Evolutionary conservation across 2,888 invertebrate species (phyloP).

Genomic region (Cheilosia impressa): DNA sequence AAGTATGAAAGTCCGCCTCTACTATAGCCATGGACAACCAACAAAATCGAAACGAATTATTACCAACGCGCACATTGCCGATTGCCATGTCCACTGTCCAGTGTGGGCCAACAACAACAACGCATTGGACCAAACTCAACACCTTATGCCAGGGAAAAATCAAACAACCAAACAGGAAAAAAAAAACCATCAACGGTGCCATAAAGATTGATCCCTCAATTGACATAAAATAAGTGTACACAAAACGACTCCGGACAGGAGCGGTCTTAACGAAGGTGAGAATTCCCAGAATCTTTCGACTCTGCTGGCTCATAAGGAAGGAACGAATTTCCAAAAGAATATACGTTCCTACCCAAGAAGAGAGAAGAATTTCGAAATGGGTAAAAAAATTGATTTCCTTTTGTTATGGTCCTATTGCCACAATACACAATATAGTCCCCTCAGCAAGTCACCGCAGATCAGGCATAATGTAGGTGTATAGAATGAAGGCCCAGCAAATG

Average conservation of each 20-base stretch:
- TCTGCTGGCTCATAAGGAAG: conserved; percentile 43
- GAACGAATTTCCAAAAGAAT: conserved; percentile 42
- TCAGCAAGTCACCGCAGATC: neutral
- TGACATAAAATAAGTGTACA: conserved; percentile 74
- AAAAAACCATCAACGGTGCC: conserved; percentile 61
- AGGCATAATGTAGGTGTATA: conserved; percentile 6
- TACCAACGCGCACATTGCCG: conserved; percentile 15
- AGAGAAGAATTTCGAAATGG: conserved; percentile 17
- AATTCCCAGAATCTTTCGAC: conserved; percentile 58
- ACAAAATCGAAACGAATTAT: conserved; percentile 50
- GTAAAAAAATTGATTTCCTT: conserved; percentile 70
- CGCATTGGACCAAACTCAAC: conserved; percentile 23
- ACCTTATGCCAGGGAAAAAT: conserved; percentile 2
- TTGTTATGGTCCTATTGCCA: conserved; percentile 54
- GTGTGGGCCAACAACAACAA: too few relatives aligned
- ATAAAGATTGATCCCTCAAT: conserved; percentile 75
- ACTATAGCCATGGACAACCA: neutral
- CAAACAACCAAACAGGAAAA: conserved; percentile 20
- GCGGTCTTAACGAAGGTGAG: conserved; percentile 70
- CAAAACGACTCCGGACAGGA: conserved; percentile 59
- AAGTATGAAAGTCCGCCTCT: too few relatives aligned
- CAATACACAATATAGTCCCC: conserved; percentile 37
- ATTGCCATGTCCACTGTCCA: conserved; percentile 23
- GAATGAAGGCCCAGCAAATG: conserved; percentile 49
- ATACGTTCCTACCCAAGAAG: neutral